These are phyloP conservation scores for Clanis bilineata DNA, from an alignment of 2,888 invertebrate species.

Conservation along the genomic window DNA sequence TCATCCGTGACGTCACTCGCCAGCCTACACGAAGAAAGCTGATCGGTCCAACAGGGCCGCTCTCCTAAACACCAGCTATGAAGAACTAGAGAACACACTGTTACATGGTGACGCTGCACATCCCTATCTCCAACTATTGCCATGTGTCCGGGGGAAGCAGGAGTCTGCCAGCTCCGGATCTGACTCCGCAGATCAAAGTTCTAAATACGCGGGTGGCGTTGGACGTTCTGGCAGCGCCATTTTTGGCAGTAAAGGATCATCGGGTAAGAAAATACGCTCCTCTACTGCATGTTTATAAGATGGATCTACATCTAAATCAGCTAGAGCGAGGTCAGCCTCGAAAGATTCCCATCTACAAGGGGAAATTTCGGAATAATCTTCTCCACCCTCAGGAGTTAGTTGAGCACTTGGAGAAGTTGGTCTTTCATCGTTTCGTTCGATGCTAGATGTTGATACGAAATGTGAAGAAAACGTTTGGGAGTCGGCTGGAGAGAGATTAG, in stretches of 20 bases:
- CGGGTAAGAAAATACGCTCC: slow-evolving; percentile 83
- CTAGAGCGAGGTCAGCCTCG: slow-evolving; percentile 83
- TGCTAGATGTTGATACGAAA: slow-evolving; percentile 80
- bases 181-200: slow-evolving; percentile 78
- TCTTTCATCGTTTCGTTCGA: slow-evolving; percentile 70
- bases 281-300: slow-evolving; percentile 84
- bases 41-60: slow-evolving; percentile 31
- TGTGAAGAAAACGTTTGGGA: slow-evolving; percentile 85
- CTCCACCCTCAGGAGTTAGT: slow-evolving; percentile 80
- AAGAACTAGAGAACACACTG: slow-evolving; percentile 54
- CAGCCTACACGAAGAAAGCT: slow-evolving; percentile 61
- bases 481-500: slow-evolving; percentile 83
- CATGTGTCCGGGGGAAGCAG: slow-evolving; percentile 57
- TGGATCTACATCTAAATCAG: slow-evolving; percentile 83
- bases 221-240: slow-evolving; percentile 79
- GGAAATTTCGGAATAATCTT: slow-evolving; percentile 66
- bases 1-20: slow-evolving; percentile 40
- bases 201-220: slow-evolving; percentile 80
- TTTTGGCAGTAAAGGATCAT: slow-evolving; percentile 80
- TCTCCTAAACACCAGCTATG: slow-evolving; percentile 51
- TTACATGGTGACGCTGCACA: slow-evolving; percentile 31
- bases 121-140: slow-evolving; percentile 52
- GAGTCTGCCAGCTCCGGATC: slow-evolving; percentile 69
- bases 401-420: slow-evolving; percentile 82
- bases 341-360: slow-evolving; percentile 85